Evolutionary conservation across 2,797 vertebrate genomes (phyloP).

Genomic region (Ctenosaura bakeri): DNA sequence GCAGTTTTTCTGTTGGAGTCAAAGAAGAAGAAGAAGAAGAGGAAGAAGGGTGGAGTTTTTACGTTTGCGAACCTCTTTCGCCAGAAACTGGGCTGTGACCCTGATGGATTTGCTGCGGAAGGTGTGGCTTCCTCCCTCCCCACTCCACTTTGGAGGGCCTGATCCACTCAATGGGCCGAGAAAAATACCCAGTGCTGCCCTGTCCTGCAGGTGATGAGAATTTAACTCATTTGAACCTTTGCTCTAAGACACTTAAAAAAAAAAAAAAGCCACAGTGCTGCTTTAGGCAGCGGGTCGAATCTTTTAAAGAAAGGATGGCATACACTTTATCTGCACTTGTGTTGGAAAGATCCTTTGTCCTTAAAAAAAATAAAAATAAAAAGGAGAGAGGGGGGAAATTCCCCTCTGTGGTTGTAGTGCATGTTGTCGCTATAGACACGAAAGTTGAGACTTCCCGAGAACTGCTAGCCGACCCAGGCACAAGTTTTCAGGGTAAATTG

Average conservation of each 20-base stretch:
- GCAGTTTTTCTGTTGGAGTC: slow-evolving; percentile 75
- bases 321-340: slow-evolving; percentile 66
- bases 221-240: slow-evolving; percentile 77
- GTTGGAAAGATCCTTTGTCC: slow-evolving; percentile 72
- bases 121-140: slow-evolving; percentile 75
- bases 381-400: slow-evolving; percentile 37
- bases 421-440: slow-evolving; percentile 75
- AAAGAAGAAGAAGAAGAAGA: slow-evolving; percentile 72
- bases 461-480: slow-evolving; percentile 79
- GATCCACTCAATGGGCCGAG: slow-evolving; percentile 74
- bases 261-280: background rate
- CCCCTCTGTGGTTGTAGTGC: slow-evolving; percentile 77
- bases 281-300: slow-evolving; percentile 69
- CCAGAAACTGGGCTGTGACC: slow-evolving; percentile 78
- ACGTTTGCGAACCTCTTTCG: slow-evolving; percentile 68
- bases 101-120: slow-evolving; percentile 77
- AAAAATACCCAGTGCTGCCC: slow-evolving; percentile 75
- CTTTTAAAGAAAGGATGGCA: slow-evolving; percentile 64
- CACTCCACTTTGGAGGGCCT: slow-evolving; percentile 71
- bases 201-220: slow-evolving; percentile 79
- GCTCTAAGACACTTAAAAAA: slow-evolving; percentile 66
- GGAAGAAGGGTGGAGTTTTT: slow-evolving; percentile 74
- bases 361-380: slow-evolving; percentile 56
- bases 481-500: slow-evolving; percentile 80
- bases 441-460: slow-evolving; percentile 74